Evolutionary conservation across 2,113 vertebrate species (phyloP), one percentile per base, ranked within the genome.

Genomic region (Nothoprocta pentlandii): DNA sequence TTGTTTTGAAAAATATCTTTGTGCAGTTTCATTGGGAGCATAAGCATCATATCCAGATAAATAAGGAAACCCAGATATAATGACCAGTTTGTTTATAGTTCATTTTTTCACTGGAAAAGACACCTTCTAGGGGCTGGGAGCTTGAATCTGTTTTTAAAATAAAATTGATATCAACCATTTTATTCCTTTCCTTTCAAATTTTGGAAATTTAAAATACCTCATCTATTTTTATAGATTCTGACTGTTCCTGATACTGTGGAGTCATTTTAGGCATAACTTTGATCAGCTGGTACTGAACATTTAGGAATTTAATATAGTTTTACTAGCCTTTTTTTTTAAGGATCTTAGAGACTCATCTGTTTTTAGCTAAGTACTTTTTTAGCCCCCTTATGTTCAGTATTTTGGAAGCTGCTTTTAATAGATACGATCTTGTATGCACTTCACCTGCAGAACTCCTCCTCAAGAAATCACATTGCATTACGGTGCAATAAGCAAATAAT

Each of bases 401-500:
- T 91, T 86, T 80, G 34, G 58, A 67, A 88, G 32, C 14, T 87
- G 69, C 58, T 95, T 97, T 94, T 86, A 94, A 91, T 66, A 90
- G 51, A 78, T 41, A 36, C 68, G 62, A 61, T 84, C 73, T 84
- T 84, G 39, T 34, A 66, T 28, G 58, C 16, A 46, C 30, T 92
- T 90, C 58, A 62, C 77, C 64, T 83, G 46, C 85, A 90, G 42
- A 91, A 78, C 58, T 87, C 85, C 70, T 81, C 32, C 63, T 93
- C 61, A 80, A 80, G 69, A 91, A 90, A 85, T 36, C 79, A 25
- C 61, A 34, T 14, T 32, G 28, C 54, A 58, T 58, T 86, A 49
- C 39, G 46, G 39, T n/a, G 83, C 66, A 88, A 96, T 76, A 95
- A 91, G 86, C 61, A 96, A 94, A 85, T 79, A 85, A 80, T 80